Evolutionary conservation across 1,140 invertebrate species (phyloP).

Genomic region (Ceratina calcarata): DNA sequence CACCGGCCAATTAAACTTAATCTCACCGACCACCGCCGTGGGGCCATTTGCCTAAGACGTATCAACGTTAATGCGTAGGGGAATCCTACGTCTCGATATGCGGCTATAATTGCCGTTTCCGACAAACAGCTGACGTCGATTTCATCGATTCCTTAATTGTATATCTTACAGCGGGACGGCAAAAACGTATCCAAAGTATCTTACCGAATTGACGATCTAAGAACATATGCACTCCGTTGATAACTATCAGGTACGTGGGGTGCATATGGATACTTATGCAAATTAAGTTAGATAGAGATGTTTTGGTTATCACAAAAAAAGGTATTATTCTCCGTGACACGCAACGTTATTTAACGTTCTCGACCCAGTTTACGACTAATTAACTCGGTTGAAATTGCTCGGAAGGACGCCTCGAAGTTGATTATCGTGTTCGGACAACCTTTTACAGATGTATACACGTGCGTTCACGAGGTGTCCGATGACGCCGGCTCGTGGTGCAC

Average conservation of each 20-base stretch:
- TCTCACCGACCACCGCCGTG: conserved; percentile 70
- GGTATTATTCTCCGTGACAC: not conserved
- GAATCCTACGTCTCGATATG: conserved; percentile 36
- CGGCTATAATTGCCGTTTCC: conserved; percentile 17
- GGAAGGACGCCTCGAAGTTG: conserved; percentile 1
- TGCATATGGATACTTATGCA: too few species aligned
- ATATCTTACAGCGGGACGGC: too few species aligned
- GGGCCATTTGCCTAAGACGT: conserved; percentile 72
- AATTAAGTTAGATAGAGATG: too few species aligned
- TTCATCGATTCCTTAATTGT: too few species aligned
- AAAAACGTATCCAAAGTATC: too few species aligned
- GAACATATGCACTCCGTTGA: too few species aligned
- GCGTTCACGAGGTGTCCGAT: not conserved
- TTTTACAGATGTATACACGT: not conserved
- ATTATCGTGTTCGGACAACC: conserved; percentile 5
- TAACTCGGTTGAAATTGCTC: conserved; percentile 11
- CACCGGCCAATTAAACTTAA: conserved; percentile 78
- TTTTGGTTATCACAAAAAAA: too few species aligned
- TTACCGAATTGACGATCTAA: too few species aligned
- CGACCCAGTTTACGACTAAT: conserved; percentile 21
- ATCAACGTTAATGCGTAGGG: conserved; percentile 44
- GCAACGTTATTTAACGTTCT: not conserved
- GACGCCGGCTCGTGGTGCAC: not conserved
- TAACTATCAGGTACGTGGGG: too few species aligned
- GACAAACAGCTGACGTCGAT: conserved; percentile 28